phyloP scores from a whole-genome alignment of 2,113 vertebrate genomes.

The Diphyllodes magnificus region DNA sequence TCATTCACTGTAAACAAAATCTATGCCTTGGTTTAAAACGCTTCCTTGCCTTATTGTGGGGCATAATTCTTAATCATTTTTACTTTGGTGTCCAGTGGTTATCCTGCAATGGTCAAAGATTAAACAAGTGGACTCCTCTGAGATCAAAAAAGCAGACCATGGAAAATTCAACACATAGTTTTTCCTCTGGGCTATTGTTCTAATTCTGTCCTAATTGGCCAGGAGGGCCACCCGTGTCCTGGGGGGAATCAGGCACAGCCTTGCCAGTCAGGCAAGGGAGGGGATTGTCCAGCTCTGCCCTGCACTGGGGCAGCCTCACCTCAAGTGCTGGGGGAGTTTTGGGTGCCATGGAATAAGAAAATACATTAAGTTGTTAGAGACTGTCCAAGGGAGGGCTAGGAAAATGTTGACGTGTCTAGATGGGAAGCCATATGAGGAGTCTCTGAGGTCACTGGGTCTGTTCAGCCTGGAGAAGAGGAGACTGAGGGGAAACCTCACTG shows the following conservation, averaged over 20 bases:
- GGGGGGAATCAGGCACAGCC: background rate
- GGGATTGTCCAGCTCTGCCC: background rate
- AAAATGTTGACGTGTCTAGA: background rate
- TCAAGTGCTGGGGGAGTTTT: fast-evolving
- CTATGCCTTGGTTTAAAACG: background rate
- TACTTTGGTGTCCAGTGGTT: background rate
- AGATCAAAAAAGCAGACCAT: fast-evolving
- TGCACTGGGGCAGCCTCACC: fast-evolving
- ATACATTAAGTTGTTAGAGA: background rate
- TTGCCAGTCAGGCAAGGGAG: fast-evolving
- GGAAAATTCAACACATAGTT: background rate
- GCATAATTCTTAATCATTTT: background rate
- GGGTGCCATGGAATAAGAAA: background rate
- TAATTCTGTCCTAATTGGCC: background rate
- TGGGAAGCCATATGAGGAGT: fast-evolving
- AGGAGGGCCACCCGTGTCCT: fast-evolving
- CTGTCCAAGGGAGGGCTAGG: background rate
- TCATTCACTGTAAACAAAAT: background rate
- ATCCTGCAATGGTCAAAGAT: background rate
- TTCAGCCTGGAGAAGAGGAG: background rate
- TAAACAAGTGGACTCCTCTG: background rate
- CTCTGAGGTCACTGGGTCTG: background rate
- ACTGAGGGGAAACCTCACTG: background rate
- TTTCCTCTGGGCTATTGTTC: background rate
- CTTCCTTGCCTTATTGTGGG: background rate